These are phyloP conservation scores for Odontothrips loti DNA, from an alignment of 2,888 invertebrate genomes.

Conservation along the genomic window DNA sequence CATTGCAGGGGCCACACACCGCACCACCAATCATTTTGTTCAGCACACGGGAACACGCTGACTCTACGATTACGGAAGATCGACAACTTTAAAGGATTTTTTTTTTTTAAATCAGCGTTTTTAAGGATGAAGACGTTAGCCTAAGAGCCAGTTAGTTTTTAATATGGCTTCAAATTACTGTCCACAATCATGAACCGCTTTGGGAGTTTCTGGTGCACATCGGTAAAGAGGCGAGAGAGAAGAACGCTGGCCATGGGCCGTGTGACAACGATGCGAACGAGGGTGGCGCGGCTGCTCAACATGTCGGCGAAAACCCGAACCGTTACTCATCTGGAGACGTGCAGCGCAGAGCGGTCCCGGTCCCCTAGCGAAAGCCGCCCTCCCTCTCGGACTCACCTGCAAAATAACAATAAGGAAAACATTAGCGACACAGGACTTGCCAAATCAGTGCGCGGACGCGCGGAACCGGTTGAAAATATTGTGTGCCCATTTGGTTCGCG, in stretches of 20 bases:
- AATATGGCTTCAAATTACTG: not conserved
- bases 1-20: not conserved
- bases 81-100: too few species aligned
- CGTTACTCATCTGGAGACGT: constrained; percentile 14
- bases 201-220: not conserved
- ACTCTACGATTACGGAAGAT: too few species aligned
- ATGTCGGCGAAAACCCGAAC: not conserved
- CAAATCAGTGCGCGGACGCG: not conserved
- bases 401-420: constrained; percentile 13
- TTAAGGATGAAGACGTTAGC: too few species aligned
- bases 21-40: too few species aligned
- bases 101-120: too few species aligned
- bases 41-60: too few species aligned
- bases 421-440: constrained; percentile 17
- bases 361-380: not conserved
- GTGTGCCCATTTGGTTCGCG: not conserved
- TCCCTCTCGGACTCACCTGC: constrained; percentile 5
- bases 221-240: too few species aligned
- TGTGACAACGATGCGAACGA: too few species aligned
- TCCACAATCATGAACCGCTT: not conserved
- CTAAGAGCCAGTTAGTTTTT: too few species aligned
- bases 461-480: not conserved
- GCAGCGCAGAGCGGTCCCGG: too few species aligned
- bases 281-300: not conserved
- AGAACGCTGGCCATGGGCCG: too few species aligned